These are phyloP conservation scores for Sebastes matsubarae DNA, from an alignment of 2,797 vertebrate genomes.

Conservation along the genomic window DNA sequence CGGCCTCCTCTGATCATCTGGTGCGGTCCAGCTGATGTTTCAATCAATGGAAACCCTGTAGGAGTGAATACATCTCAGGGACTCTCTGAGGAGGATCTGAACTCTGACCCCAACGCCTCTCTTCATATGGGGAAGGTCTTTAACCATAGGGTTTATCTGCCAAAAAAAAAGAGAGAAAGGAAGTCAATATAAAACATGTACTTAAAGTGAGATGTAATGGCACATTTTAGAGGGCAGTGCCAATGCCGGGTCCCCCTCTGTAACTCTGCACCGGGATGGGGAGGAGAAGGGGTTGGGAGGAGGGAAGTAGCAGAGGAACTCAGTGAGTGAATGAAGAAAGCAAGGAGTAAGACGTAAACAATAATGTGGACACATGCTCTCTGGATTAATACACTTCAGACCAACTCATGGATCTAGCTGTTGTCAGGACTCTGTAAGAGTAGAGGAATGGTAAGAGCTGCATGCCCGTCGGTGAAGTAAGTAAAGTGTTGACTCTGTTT, in stretches of 20 bases:
- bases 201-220: not conserved
- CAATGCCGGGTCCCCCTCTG: constrained; percentile 49
- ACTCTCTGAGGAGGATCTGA: constrained; percentile 25
- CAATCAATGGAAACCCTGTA: constrained; percentile 19
- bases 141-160: not conserved
- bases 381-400: constrained; percentile 46
- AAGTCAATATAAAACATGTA: not conserved
- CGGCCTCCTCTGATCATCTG: constrained; percentile 26
- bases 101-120: constrained; percentile 4
- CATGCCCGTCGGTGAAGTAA: constrained; percentile 12
- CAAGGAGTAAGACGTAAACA: constrained; percentile 71
- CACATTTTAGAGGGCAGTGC: constrained; percentile 45
- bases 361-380: constrained; percentile 63
- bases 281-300: constrained; percentile 72
- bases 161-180: constrained; percentile 1
- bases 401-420: constrained; percentile 48
- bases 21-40: constrained; percentile 42
- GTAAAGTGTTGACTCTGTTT: not conserved
- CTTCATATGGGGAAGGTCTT: not conserved
- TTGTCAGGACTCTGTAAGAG: constrained; percentile 43
- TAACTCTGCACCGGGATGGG: constrained; percentile 76
- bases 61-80: constrained; percentile 13
- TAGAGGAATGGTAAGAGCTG: constrained; percentile 69
- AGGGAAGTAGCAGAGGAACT: constrained; percentile 67
- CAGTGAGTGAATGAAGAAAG: constrained; percentile 74